Conservation (phyloP, 1,140 invertebrate genomes). For the Calosoma granatense region DNA sequence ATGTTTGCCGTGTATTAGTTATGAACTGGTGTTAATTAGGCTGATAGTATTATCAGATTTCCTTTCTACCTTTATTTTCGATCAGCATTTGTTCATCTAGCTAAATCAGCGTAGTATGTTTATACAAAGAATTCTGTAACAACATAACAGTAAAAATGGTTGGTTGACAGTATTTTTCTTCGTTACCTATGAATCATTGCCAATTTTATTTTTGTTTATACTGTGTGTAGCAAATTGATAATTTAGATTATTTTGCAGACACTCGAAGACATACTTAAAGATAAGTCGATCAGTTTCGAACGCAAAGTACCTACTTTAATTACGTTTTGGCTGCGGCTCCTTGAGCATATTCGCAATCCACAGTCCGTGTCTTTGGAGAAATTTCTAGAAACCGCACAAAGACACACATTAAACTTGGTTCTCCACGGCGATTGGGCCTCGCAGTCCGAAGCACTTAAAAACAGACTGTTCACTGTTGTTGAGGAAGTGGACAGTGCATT, state of each 20-base stretch:
- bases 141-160: neutral
- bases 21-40: neutral
- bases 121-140: neutral
- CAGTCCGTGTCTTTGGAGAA: constrained; percentile 25
- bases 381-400: constrained; percentile 30
- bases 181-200: too few relatives aligned
- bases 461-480: constrained; percentile 11
- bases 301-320: constrained; percentile 29
- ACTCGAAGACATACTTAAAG: constrained; percentile 28
- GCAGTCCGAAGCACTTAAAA: neutral
- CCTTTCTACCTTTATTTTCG: too few relatives aligned
- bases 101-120: too few relatives aligned
- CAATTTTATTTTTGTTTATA: neutral
- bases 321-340: constrained; percentile 28
- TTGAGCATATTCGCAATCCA: constrained; percentile 17
- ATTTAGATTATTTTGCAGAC: constrained; percentile 30
- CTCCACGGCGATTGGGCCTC: constrained; percentile 29
- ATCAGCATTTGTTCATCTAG: too few relatives aligned
- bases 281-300: constrained; percentile 24
- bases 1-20: too few relatives aligned
- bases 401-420: constrained; percentile 32
- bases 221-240: too few relatives aligned
- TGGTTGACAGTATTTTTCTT: neutral
- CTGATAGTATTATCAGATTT: neutral
- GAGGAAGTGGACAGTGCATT: constrained; percentile 24